Conservation (phyloP, 1,140 invertebrate genomes). For the Pygmarrhopalites habei region DNA sequence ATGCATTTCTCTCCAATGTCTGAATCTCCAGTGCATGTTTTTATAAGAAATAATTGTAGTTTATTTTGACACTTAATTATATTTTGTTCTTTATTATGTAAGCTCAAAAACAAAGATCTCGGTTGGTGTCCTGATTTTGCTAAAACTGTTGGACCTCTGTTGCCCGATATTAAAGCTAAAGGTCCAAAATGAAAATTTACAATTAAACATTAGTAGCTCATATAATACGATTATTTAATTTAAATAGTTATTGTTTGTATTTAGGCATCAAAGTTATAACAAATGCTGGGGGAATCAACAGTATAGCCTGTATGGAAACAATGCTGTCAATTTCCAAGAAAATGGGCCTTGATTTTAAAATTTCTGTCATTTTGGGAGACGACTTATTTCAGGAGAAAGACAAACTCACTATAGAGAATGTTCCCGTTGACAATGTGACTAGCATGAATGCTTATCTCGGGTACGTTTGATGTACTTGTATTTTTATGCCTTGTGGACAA, state of each 20-base stretch:
- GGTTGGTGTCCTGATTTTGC: conserved; percentile 54
- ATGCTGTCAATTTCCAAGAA: conserved; percentile 44
- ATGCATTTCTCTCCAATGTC: no score
- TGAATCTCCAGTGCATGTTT: no score
- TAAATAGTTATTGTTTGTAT: no score
- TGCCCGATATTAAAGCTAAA: conserved; percentile 48
- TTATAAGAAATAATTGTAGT: no score
- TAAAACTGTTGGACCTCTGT: conserved; percentile 46
- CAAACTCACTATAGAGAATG: conserved; percentile 43
- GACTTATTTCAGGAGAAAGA: conserved; percentile 38
- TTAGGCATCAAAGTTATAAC: conserved; percentile 48
- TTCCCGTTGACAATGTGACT: conserved; percentile 42
- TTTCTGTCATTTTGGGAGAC: conserved; percentile 38
- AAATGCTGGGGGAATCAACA: conserved; percentile 54
- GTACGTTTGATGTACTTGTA: conserved; percentile 40
- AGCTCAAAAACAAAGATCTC: conserved; percentile 45
- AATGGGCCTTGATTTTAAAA: conserved; percentile 40
- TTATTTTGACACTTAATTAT: no score
- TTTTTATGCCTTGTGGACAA: background rate
- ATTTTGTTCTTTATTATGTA: no score
- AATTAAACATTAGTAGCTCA: no score
- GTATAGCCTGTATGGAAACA: conserved; percentile 47
- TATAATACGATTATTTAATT: conserved; percentile 6
- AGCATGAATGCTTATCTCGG: conserved; percentile 52
- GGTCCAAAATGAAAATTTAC: no score